A percentile compares a stretch with the other conserved stretches of the same genome.
phyloP scores from a whole-genome alignment of 1,140 invertebrate genomes.

The Mactra quadrangularis region DNA sequence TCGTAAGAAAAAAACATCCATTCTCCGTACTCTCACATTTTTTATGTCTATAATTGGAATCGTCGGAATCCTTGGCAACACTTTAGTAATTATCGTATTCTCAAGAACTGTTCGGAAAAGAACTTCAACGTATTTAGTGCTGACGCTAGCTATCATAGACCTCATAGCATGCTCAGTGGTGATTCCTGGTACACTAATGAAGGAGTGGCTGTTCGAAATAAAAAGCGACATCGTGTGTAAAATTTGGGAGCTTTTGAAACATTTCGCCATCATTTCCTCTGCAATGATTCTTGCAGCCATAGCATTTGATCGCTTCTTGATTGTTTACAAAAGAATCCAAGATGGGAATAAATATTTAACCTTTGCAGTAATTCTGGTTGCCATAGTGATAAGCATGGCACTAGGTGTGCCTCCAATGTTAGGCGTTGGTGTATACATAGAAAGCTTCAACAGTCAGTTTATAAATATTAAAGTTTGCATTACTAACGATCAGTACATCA shows the following conservation, averaged over 20 bases:
- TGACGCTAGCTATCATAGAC: slow-evolving; percentile 71
- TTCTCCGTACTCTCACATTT: slow-evolving; percentile 61
- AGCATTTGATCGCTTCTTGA: slow-evolving; percentile 73
- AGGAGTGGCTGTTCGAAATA: slow-evolving; percentile 71
- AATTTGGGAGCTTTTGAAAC: slow-evolving; percentile 68
- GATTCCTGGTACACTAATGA: slow-evolving; percentile 72
- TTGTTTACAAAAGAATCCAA: slow-evolving; percentile 66
- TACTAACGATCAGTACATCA: slow-evolving; percentile 63
- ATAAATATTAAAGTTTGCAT: slow-evolving; percentile 67
- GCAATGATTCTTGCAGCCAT: slow-evolving; percentile 72
- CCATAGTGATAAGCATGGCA: slow-evolving; percentile 58
- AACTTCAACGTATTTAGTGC: slow-evolving; percentile 71
- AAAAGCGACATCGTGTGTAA: slow-evolving; percentile 71
- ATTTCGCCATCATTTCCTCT: slow-evolving; percentile 69
- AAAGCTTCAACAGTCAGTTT: slow-evolving; percentile 4
- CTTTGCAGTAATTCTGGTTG: slow-evolving; percentile 62
- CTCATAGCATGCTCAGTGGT: slow-evolving; percentile 71
- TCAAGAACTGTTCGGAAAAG: slow-evolving; percentile 60
- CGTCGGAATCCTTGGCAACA: slow-evolving; percentile 72
- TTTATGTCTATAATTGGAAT: slow-evolving; percentile 66
- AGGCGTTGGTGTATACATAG: slow-evolving; percentile 66
- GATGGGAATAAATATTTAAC: slow-evolving; percentile 51
- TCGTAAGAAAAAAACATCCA: slow-evolving; percentile 26
- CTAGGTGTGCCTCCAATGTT: slow-evolving; percentile 70
- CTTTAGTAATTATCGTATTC: slow-evolving; percentile 70